Evolutionary conservation across 2,888 invertebrate species (phyloP), one percentile per base, ranked within the genome.

Genomic region (Chrysolina haemoptera): DNA sequence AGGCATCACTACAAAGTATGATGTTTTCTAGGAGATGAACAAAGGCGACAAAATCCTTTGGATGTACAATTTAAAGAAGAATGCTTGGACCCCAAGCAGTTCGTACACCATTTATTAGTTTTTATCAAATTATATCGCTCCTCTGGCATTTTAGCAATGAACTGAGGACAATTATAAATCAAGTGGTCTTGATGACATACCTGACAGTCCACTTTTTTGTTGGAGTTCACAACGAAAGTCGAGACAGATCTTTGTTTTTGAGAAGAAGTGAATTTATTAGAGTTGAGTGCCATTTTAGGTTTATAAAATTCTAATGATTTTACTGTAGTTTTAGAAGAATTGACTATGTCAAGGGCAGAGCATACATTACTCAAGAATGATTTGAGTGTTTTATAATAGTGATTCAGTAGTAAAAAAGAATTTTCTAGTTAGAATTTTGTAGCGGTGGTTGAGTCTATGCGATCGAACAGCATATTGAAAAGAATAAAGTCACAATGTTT

Each of bases 71-170:
- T 62, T 27, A 6, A 10, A 63, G 63, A 63, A 10, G 40, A 18
- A 41, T 63, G 63, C 20, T 43, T 63, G 6, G 63, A 63, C 4
- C 63, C 41, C 16, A 63, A 63, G 16, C 63, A 63, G 35, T 63
- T 63, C 11, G 63, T 9, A 35, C 63, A 63, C 63, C 63, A 63
- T 43, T 63, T 41, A n/a, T 59, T 20, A 22, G 27, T 22, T 22
- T 22, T 59, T 14, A 59, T 35, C 59, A 59, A n/a, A 59, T 63
- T 41, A n/a, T 63, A 63, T 9, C 63, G 40, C 41, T 63, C 63
- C 41, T 63, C 41, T 12, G 41, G 63, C 40, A 35, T 63, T 63
- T 63, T 41, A 63, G 63, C 22, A n/a, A 63, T 11, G n/a, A 63
- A 63, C 11, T 20, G 40, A n/a, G 14, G 41, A 43, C 63, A 63